A percentile compares a stretch with the other conserved stretches of the same genome.
These are phyloP conservation scores for Drosophila affinis DNA, from an alignment of 2,888 invertebrate species.

Conservation along the genomic window DNA sequence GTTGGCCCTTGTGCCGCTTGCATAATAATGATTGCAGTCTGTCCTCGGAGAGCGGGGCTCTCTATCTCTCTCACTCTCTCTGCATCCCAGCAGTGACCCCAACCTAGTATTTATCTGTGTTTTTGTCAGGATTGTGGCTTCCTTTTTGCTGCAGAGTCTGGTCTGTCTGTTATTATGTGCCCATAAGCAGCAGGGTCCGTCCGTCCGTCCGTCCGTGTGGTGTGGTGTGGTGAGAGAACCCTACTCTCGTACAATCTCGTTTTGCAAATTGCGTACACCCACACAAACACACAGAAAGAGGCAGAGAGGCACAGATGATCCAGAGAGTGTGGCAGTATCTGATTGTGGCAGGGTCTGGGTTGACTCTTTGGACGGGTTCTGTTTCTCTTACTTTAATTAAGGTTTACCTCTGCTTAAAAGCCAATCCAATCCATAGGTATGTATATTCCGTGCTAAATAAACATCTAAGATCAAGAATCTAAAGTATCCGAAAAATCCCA, in stretches of 20 bases:
- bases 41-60: conserved; percentile 1
- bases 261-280: conserved; percentile 16
- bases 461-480: not conserved
- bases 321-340: not conserved
- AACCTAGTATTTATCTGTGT: conserved; percentile 42
- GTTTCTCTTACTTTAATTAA: conserved; percentile 4
- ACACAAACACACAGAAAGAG: not conserved
- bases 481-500: not conserved
- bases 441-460: no score
- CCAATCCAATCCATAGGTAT: not conserved
- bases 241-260: conserved; percentile 18
- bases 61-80: not conserved
- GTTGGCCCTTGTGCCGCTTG: conserved; percentile 34
- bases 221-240: not conserved
- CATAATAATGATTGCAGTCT: conserved; percentile 46
- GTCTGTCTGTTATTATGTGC: conserved; percentile 41
- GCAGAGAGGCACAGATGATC: not conserved
- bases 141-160: conserved; percentile 26
- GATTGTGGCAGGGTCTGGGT: not conserved
- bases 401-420: not conserved
- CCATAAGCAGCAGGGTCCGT: conserved; percentile 20
- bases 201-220: no score
- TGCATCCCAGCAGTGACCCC: conserved; percentile 3
- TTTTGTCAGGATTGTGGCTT: conserved; percentile 48
- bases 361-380: not conserved